Percentiles rank a stretch among this genome's conserved stretches.
Evolutionary conservation across 2,888 invertebrate species (phyloP).

Genomic region (Amphiduros pacificus): DNA sequence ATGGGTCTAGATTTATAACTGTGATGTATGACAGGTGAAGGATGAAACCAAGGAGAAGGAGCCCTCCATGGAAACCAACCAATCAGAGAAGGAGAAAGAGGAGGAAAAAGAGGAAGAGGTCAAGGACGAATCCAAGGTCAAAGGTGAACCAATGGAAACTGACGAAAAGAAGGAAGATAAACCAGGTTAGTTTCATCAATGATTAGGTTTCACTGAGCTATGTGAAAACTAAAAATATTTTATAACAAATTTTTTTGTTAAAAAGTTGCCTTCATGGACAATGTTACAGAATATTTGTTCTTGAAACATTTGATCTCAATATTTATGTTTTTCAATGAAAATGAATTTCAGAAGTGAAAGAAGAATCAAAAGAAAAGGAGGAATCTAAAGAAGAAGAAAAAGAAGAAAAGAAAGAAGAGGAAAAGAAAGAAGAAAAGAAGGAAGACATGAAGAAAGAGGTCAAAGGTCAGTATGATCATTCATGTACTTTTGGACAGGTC

Average conservation of each 20-base stretch:
- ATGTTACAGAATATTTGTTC: too few relatives aligned
- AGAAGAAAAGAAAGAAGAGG: conserved; percentile 28
- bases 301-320: too few relatives aligned
- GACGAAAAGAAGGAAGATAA: conserved; percentile 29
- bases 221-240: too few relatives aligned
- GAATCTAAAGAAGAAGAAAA: conserved; percentile 38
- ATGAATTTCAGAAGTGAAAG: neutral
- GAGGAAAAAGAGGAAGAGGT: conserved; percentile 12
- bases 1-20: neutral
- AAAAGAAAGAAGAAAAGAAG: conserved; percentile 37
- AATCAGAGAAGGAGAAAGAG: conserved; percentile 11
- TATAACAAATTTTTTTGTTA: too few relatives aligned
- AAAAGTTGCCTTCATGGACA: too few relatives aligned
- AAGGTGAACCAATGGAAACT: conserved; percentile 41
- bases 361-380: conserved; percentile 23
- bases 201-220: too few relatives aligned
- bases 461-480: conserved; percentile 7
- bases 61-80: conserved; percentile 14
- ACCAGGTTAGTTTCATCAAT: too few relatives aligned
- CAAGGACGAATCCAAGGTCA: conserved; percentile 4
- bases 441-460: conserved; percentile 8
- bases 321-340: too few relatives aligned
- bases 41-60: conserved; percentile 24
- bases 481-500: too few relatives aligned
- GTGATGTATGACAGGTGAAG: conserved; percentile 20